These are phyloP conservation scores for Chloroceryle amazona DNA, from an alignment of 2,797 vertebrate genomes.

Conservation along the genomic window DNA sequence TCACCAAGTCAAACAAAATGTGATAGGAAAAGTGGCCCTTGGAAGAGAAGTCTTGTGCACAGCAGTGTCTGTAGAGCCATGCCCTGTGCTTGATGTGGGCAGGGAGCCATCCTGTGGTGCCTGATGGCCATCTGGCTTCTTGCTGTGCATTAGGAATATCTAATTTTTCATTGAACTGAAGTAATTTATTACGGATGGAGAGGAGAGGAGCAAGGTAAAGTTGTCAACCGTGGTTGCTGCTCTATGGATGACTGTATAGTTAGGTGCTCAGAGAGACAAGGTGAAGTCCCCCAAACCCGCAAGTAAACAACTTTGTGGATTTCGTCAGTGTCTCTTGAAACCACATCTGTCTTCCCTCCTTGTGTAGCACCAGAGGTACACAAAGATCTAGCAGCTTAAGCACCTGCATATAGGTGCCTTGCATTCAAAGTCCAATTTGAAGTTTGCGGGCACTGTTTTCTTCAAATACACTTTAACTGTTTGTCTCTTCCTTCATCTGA, in stretches of 20 bases:
- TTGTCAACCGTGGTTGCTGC: neutral
- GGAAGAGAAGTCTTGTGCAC: neutral
- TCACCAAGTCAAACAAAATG: neutral
- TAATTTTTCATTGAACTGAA: neutral
- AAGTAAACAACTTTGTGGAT: neutral
- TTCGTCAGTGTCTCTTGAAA: neutral
- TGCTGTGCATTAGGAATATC: neutral
- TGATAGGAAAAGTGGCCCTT: neutral
- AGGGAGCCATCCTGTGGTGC: neutral
- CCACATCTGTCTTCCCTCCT: neutral
- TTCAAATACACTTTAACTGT: neutral
- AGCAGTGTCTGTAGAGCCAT: neutral
- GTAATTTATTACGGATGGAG: neutral
- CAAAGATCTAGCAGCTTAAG: neutral
- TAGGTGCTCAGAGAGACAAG: neutral
- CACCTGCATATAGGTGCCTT: neutral
- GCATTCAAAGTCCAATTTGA: neutral
- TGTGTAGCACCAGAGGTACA: neutral
- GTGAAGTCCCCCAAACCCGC: neutral
- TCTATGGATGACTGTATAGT: rapidly evolving
- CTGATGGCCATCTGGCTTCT: neutral
- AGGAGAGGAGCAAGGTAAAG: neutral
- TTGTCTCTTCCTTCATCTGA: neutral
- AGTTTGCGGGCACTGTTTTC: neutral
- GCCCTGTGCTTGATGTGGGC: rapidly evolving